Conservation (phyloP, 2,888 invertebrate species). For the Belgica antarctica region DNA sequence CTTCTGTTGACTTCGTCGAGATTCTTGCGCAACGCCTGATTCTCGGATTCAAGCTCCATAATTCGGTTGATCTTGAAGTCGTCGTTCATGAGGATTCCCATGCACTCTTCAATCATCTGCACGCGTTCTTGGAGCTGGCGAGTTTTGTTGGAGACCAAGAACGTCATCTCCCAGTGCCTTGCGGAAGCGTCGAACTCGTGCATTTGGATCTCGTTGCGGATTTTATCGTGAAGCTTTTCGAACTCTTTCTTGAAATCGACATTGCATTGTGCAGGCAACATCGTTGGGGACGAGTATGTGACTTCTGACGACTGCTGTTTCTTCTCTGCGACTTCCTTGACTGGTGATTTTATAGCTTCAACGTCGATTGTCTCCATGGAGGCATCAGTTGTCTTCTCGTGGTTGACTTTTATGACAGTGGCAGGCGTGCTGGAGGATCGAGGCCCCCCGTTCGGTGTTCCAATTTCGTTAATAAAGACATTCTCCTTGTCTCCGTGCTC, state of each 20-base stretch:
- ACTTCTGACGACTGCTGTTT: background rate
- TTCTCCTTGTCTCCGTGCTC: slow-evolving; percentile 21
- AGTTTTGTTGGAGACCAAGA: background rate
- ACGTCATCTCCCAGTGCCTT: too few relatives aligned
- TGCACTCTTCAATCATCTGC: slow-evolving; percentile 20
- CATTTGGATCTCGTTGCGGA: background rate
- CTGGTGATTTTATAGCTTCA: background rate
- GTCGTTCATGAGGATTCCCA: slow-evolving; percentile 21
- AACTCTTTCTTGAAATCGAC: background rate
- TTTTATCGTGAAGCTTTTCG: background rate
- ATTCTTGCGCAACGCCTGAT: background rate
- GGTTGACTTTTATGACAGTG: background rate
- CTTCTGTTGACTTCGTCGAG: too few relatives aligned
- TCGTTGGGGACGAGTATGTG: background rate
- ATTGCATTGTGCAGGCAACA: background rate
- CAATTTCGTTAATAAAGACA: background rate
- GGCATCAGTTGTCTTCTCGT: too few relatives aligned
- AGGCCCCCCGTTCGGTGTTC: background rate
- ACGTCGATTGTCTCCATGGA: background rate
- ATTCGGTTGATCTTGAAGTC: slow-evolving; percentile 32
- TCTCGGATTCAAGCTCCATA: slow-evolving; percentile 18
- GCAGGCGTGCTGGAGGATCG: slow-evolving; percentile 5
- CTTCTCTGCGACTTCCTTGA: background rate
- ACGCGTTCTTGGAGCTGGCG: background rate
- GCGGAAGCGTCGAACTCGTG: background rate